These are phyloP conservation scores for Ophiodon elongatus DNA, from an alignment of 2,113 vertebrate species.

Conservation along the genomic window DNA sequence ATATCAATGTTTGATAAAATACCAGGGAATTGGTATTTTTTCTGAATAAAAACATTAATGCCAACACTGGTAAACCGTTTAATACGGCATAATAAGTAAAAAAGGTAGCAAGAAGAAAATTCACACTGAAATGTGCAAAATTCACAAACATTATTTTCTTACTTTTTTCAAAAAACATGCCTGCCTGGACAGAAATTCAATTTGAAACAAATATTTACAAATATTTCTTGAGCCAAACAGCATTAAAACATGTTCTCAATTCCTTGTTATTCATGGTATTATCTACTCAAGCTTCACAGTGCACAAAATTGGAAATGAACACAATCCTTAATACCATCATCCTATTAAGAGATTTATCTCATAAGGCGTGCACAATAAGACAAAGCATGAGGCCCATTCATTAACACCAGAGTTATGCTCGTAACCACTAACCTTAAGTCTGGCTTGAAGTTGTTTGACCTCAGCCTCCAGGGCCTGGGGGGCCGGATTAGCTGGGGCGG, in stretches of 20 bases:
- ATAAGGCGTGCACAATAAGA: conserved; percentile 42
- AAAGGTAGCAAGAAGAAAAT: background rate
- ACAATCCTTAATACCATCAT: conserved; percentile 53
- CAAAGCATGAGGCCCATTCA: conserved; percentile 43
- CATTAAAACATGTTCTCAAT: background rate
- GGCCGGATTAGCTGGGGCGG: conserved; percentile 73
- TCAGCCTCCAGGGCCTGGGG: conserved; percentile 87
- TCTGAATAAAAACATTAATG: conserved; percentile 22
- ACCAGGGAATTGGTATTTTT: conserved; percentile 6
- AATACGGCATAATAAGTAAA: background rate
- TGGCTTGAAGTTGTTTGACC: conserved; percentile 91
- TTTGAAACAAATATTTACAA: background rate
- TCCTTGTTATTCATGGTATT: conserved; percentile 35
- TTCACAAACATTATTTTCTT: background rate
- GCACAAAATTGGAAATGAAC: conserved; percentile 58
- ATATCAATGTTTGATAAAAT: conserved; percentile 52
- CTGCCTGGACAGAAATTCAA: background rate
- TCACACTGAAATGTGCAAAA: conserved; percentile 15
- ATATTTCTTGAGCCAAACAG: background rate
- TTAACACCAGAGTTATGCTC: conserved; percentile 31
- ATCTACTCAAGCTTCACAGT: conserved; percentile 31
- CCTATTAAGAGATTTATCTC: conserved; percentile 58
- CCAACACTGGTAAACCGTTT: background rate
- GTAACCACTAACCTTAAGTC: conserved; percentile 89
- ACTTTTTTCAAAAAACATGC: background rate